Conservation (phyloP, 1,140 invertebrate species). For the Chrysoperla carnea region DNA sequence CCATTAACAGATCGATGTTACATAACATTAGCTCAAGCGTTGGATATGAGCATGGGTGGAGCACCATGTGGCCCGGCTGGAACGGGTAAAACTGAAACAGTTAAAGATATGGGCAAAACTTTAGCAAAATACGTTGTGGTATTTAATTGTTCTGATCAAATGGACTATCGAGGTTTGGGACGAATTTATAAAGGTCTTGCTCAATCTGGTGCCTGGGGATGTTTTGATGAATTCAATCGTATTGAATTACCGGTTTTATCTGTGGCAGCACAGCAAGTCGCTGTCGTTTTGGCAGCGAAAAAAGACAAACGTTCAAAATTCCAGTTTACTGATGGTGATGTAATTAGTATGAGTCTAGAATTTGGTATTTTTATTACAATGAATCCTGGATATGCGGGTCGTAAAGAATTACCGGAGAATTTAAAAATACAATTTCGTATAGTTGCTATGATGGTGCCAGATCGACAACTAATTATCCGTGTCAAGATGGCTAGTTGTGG, state of each 20-base stretch:
- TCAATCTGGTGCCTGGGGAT: constrained; percentile 93
- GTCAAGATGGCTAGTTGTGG: constrained; percentile 92
- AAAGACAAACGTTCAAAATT: constrained; percentile 80
- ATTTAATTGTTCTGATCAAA: constrained; percentile 97
- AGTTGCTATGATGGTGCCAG: constrained; percentile 98
- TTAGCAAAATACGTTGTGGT: constrained; percentile 95
- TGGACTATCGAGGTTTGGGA: constrained; percentile 82
- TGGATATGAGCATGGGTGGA: constrained; percentile 93
- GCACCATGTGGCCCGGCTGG: constrained; percentile 89
- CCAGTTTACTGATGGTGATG: constrained; percentile 92
- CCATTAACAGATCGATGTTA: constrained; percentile 93
- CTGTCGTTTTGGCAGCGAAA: constrained; percentile 77
- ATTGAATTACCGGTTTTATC: constrained; percentile 91
- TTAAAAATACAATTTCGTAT: constrained; percentile 95
- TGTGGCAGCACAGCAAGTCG: constrained; percentile 92
- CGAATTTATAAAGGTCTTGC: constrained; percentile 68
- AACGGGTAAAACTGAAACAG: constrained; percentile 92
- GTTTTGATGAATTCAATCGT: constrained; percentile 93
- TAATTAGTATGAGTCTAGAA: constrained; percentile 82
- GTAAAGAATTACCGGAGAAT: constrained; percentile 92
- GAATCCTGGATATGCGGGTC: constrained; percentile 94
- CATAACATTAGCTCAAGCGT: constrained; percentile 87
- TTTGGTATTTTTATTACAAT: constrained; percentile 97
- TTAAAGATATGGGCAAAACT: constrained; percentile 96
- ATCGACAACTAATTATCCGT: constrained; percentile 91